Evolutionary conservation across 2,113 vertebrate genomes (phyloP), one percentile per base, ranked within the genome.

Genomic region (Buteo buteo): DNA sequence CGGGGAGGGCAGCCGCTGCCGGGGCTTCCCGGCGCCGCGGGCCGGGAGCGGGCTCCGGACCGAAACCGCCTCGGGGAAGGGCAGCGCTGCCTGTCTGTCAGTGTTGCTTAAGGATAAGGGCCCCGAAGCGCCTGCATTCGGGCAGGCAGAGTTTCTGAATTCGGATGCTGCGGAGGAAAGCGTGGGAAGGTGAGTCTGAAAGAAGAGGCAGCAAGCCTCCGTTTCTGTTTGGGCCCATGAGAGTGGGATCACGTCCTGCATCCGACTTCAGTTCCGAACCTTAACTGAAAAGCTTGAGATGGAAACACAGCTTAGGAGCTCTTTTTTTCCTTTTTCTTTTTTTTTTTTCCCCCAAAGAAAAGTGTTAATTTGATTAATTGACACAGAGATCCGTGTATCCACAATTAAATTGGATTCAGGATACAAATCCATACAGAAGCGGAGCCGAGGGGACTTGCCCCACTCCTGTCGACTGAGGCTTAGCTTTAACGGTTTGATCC

Each of bases 201-300:
- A 9, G 36, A 3, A 40, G 13, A 28, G 59, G 71, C 42, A 13
- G 15, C 3, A 4, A 45, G 7, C 22, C 26, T 61, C 25, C 16
- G 21, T 11, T 6, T 14, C 49, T 20, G 20, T 7, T 29, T 29
- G 0, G 0, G 50, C 21, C 16, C 4, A 7, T 6, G 72, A 8
- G 38, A 25, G 49, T 3, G 38, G 58, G 47, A 6, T 34, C 38
- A 0, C 22, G 66, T 36, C 57, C 44, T n/a, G 58, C 54, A 0
- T 24, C 55, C 2, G 54, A 5, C n/a, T 64, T 16, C 19, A 2
- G 0, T 44, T n/a, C 55, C n/a, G 34, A 88, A 44, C 52, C n/a
- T 45, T 21, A 9, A 9, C 6, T 10, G 38, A 6, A 7, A 81
- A 52, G 49, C 64, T 26, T 49, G 55, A 40, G 18, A 10, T 19